Evolutionary conservation across 2,888 invertebrate genomes (phyloP), one percentile per base, ranked within the genome.

Genomic region (Chrysodeixis includens): DNA sequence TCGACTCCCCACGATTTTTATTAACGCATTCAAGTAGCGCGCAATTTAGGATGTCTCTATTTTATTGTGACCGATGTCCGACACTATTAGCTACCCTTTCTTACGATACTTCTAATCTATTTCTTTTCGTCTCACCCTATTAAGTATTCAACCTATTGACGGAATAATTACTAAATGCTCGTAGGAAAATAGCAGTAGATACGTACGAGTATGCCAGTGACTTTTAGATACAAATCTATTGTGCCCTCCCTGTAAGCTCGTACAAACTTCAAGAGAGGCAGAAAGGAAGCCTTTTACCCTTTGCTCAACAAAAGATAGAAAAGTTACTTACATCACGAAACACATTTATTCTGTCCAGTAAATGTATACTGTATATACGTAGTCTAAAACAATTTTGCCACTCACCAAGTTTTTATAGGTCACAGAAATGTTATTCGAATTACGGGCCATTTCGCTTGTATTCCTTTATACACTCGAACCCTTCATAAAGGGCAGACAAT

Each of bases 1-100:
- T 93, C 90, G 91, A 92, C 93, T 91, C 92, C 92, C 92, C 90
- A 90, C 91, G 88, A 93, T 93, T 94, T 93, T 94, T 94, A 93
- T 93, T 94, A 91, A 93, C 91, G 90, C 91, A 88, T 90, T 90
- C 90, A 91, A 93, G 92, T 91, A 88, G 89, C 90, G 86, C 82
- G 88, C 90, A 89, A 92, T 93, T 92, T 88, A 85, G 90, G 86
- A 77, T 84, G 82, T 83, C 85, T 84, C 85, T 78, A 85, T 82
- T 90, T 91, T 90, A 76, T 76, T 81, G 79, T 78, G 44, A 63
- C 65, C 78, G 65, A 76, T 76, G 69, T 67, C 61, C 60, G 67
- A 44, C 69, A 26, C 69, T 65, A 79, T 81, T 81, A 77, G 75
- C 73, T 63, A 18, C 20, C 59, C 67, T 71, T 81, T 77, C 81